Percentiles rank a stretch among this genome's conserved stretches.
Evolutionary conservation across 1,140 invertebrate species (phyloP).

Genomic region (Ips nitidus): DNA sequence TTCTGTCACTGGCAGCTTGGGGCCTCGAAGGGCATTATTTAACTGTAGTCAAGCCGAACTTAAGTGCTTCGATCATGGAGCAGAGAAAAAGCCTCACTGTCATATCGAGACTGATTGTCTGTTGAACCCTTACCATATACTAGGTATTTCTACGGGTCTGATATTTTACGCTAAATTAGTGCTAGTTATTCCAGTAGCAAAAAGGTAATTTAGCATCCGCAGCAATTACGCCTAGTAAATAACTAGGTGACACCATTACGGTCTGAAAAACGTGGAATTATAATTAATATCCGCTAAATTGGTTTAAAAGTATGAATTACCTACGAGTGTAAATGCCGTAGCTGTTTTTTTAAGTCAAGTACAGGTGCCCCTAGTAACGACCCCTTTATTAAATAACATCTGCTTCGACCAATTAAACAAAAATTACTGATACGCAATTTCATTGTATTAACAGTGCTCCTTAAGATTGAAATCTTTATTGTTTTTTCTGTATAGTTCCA

Average conservation of each 20-base stretch:
- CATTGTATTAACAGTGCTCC: background rate
- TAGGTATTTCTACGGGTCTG: too few relatives aligned
- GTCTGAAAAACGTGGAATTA: background rate
- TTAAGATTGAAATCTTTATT: slow-evolving; percentile 3
- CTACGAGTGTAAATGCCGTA: background rate
- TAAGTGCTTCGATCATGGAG: slow-evolving; percentile 19
- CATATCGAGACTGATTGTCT: slow-evolving; percentile 6
- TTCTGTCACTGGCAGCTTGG: slow-evolving; percentile 44
- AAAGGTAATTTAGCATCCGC: too few relatives aligned
- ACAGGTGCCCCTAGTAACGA: slow-evolving; percentile 1
- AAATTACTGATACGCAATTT: background rate
- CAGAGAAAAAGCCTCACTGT: slow-evolving; percentile 6
- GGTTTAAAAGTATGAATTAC: slow-evolving; percentile 3
- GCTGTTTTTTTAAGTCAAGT: background rate
- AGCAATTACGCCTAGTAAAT: too few relatives aligned
- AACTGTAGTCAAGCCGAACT: slow-evolving; percentile 34
- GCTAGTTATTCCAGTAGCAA: too few relatives aligned
- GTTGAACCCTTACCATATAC: background rate
- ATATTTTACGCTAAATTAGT: too few relatives aligned
- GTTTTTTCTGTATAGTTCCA: background rate
- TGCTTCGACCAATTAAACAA: slow-evolving; percentile 5
- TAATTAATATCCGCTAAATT: slow-evolving; percentile 4
- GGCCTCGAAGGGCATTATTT: slow-evolving; percentile 31
- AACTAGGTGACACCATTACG: too few relatives aligned
- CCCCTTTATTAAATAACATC: slow-evolving; percentile 10